Evolutionary conservation across 2,888 invertebrate species (phyloP).

Genomic region (Harpagoxenus sublaevis): DNA sequence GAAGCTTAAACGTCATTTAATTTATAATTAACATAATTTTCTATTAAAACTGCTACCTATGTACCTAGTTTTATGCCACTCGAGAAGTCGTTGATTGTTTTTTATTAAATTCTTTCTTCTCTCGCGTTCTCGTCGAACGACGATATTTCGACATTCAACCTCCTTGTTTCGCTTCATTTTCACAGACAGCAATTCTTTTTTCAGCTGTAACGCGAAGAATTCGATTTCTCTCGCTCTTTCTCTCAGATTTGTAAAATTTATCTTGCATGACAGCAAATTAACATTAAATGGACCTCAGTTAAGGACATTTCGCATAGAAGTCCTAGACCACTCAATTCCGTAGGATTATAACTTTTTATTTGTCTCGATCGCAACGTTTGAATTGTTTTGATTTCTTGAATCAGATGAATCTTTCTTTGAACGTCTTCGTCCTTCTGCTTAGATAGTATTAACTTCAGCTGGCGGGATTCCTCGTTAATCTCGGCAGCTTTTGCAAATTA

Average conservation of each 20-base stretch:
- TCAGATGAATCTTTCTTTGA: slow-evolving; percentile 83
- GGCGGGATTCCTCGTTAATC: slow-evolving; percentile 67
- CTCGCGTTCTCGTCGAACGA: slow-evolving; percentile 86
- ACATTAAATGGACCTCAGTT: slow-evolving; percentile 85
- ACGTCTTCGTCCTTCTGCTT: slow-evolving; percentile 84
- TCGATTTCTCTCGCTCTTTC: neutral
- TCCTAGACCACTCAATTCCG: slow-evolving; percentile 88
- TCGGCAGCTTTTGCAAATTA: slow-evolving; percentile 64
- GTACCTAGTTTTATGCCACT: slow-evolving; percentile 50
- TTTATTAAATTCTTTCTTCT: slow-evolving; percentile 86
- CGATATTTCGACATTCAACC: slow-evolving; percentile 86
- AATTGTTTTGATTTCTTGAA: slow-evolving; percentile 85
- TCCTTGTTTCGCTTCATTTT: slow-evolving; percentile 88
- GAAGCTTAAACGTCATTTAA: neutral
- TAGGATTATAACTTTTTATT: slow-evolving; percentile 87
- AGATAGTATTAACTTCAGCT: slow-evolving; percentile 53
- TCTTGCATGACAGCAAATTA: neutral
- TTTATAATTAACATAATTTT: slow-evolving; percentile 5
- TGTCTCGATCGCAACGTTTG: slow-evolving; percentile 82
- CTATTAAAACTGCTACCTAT: slow-evolving; percentile 26
- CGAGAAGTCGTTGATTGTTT: slow-evolving; percentile 22
- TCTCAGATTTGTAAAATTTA: neutral
- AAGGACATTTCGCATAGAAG: slow-evolving; percentile 90
- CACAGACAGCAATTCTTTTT: slow-evolving; percentile 87
- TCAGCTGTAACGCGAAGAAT: slow-evolving; percentile 80